Conservation (phyloP, 2,888 invertebrate species). For the Rotaria sp. region DNA sequence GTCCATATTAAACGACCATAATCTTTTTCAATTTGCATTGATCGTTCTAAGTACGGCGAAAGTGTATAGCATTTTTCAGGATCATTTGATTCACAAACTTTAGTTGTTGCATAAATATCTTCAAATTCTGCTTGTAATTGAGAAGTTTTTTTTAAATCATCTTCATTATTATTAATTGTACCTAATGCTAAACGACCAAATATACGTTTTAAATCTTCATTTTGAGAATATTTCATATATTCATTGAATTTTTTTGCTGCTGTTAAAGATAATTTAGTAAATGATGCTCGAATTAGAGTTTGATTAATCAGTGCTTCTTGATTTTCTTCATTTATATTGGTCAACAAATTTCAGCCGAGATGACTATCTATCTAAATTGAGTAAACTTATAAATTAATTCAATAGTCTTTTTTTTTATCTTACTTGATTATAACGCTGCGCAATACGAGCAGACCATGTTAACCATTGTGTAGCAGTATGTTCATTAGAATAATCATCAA, state of each 20-base stretch:
- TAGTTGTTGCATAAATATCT: slow-evolving; percentile 28
- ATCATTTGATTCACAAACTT: slow-evolving; percentile 27
- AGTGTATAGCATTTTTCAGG: not conserved
- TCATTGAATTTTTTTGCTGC: not conserved
- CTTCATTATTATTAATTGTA: not conserved
- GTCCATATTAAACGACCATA: slow-evolving; percentile 33
- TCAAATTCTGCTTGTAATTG: not conserved
- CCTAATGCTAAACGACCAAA: not conserved
- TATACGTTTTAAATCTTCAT: not conserved
- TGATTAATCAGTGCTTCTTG: not conserved
- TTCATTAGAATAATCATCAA: not conserved
- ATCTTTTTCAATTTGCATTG: slow-evolving; percentile 26
- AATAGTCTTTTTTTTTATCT: not conserved
- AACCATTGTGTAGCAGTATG: not conserved
- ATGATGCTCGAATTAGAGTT: not conserved
- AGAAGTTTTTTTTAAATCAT: not conserved
- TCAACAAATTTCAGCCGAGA: not conserved
- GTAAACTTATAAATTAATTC: too few relatives aligned
- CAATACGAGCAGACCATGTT: not conserved
- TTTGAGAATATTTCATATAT: not conserved
- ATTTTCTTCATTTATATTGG: not conserved
- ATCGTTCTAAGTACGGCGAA: not conserved
- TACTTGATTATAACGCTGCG: not conserved
- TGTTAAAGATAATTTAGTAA: not conserved
- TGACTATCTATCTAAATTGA: not conserved